A percentile compares a stretch with the other conserved stretches of the same genome.
Evolutionary conservation across 2,797 vertebrate species (phyloP).

Genomic region (Sebastes umbrosus): DNA sequence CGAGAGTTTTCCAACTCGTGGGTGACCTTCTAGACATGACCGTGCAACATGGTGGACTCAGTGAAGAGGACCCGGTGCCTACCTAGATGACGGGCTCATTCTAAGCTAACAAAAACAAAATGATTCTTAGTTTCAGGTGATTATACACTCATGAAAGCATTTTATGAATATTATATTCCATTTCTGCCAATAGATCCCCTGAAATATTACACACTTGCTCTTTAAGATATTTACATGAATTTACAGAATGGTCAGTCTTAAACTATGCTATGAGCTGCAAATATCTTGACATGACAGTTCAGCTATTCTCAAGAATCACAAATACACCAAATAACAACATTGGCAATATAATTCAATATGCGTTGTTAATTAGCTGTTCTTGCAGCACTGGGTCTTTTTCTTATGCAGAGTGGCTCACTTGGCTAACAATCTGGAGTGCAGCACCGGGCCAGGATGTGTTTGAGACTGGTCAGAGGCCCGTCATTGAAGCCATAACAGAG

Average conservation of each 20-base stretch:
- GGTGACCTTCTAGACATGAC: not conserved
- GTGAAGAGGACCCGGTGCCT: too few species aligned
- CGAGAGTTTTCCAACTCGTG: too few species aligned
- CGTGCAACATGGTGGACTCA: not conserved
- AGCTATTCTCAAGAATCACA: not conserved
- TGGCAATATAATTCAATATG: not conserved
- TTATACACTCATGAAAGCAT: too few species aligned
- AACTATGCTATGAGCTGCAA: not conserved
- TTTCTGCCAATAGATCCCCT: not conserved
- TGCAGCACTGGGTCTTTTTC: not conserved
- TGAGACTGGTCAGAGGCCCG: not conserved
- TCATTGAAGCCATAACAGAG: not conserved
- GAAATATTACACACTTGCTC: not conserved
- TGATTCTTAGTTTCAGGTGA: too few species aligned
- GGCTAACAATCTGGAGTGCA: not conserved
- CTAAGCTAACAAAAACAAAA: too few species aligned
- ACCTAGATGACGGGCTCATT: too few species aligned
- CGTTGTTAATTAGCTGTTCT: not conserved
- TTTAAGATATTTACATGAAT: not conserved
- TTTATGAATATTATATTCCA: not conserved
- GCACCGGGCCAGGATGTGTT: not conserved
- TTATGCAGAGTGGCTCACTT: slow-evolving; percentile 1
- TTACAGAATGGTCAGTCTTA: not conserved
- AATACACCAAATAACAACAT: not conserved
- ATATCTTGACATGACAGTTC: not conserved